phyloP scores from a whole-genome alignment of 2,113 vertebrate genomes.

The Python bivittatus region DNA sequence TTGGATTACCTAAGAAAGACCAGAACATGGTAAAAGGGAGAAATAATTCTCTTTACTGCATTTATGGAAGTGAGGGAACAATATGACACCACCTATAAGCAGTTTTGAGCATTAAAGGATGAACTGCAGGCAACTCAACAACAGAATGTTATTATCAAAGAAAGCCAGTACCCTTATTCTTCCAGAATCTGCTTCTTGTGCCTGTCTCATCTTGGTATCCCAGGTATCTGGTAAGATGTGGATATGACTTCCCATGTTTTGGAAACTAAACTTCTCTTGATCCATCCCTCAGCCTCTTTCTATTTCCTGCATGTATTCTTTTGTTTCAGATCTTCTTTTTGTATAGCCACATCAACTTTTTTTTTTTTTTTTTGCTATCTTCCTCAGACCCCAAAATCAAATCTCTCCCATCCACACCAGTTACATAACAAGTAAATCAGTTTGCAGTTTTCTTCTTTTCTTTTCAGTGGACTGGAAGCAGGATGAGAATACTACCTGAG shows the following conservation, averaged over 20 bases:
- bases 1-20: neutral
- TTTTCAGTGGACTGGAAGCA: neutral
- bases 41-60: neutral
- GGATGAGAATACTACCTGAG: neutral
- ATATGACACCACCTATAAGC: neutral
- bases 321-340: neutral
- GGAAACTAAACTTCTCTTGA: neutral
- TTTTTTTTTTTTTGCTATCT: neutral
- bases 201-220: neutral
- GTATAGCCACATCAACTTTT: neutral
- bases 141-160: neutral
- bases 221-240: neutral
- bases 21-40: neutral
- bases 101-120: neutral
- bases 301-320: neutral
- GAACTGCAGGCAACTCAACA: neutral
- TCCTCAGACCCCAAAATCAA: neutral
- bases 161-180: neutral
- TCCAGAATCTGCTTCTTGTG: neutral
- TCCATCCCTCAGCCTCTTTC: neutral
- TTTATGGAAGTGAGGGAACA: neutral
- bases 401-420: neutral
- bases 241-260: neutral
- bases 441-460: neutral
- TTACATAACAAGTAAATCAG: neutral